A percentile compares a stretch with the other conserved stretches of the same genome.
Conservation (phyloP, 1,140 invertebrate species). For the Bombus soroeensis region DNA sequence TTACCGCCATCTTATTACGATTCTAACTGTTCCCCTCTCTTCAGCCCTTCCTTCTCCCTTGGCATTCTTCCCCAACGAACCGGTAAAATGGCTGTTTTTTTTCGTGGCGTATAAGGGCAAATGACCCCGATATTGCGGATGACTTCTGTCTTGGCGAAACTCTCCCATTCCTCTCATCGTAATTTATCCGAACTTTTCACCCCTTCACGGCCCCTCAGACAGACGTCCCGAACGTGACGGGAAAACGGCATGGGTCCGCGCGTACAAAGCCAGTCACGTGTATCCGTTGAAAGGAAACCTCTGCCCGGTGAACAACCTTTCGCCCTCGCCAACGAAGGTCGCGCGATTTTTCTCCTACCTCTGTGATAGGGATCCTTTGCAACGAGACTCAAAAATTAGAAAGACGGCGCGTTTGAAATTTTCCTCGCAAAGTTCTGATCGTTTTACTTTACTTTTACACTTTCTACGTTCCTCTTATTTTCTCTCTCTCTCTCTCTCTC, state of each 20-base stretch:
- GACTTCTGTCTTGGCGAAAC: constrained; percentile 28
- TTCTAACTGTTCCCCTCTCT: neutral
- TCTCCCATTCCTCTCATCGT: constrained; percentile 55
- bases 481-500: neutral
- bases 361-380: neutral
- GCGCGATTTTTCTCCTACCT: constrained; percentile 19
- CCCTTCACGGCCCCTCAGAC: constrained; percentile 49
- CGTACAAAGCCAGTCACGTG: constrained; percentile 48
- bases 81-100: neutral
- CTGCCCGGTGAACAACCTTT: constrained; percentile 63
- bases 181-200: constrained; percentile 67
- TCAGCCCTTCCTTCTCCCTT: too few relatives aligned
- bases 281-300: constrained; percentile 54
- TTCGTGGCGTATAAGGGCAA: neutral
- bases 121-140: constrained; percentile 24
- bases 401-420: constrained; percentile 15
- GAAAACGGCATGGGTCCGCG: constrained; percentile 57
- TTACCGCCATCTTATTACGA: constrained; percentile 11
- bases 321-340: constrained; percentile 52
- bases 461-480: neutral
- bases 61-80: neutral
- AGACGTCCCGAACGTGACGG: constrained; percentile 63
- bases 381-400: constrained; percentile 36
- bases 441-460: neutral
- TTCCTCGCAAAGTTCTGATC: neutral